phyloP scores from a whole-genome alignment of 2,113 vertebrate genomes.

The Polypterus bichir region DNA sequence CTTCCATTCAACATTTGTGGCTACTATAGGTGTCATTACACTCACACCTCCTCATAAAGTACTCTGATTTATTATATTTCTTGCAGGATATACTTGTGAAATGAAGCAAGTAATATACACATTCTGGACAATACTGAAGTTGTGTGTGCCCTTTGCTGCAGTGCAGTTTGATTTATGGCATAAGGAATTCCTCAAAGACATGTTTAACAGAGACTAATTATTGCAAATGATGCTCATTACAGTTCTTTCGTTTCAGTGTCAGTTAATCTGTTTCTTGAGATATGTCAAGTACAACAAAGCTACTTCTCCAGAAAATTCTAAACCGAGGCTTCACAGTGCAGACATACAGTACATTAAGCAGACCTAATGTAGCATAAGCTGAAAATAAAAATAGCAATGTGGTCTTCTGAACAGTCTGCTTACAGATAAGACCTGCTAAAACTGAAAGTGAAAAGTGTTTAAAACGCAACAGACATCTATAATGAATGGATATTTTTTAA shows the following conservation, averaged over 20 bases:
- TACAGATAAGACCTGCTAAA: neutral
- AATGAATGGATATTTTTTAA: too few relatives aligned
- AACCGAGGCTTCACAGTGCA: constrained; percentile 4
- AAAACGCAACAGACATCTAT: neutral
- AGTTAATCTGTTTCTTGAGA: neutral
- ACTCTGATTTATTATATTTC: too few relatives aligned
- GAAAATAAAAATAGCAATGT: constrained; percentile 6
- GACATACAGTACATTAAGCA: constrained; percentile 22
- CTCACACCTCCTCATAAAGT: too few relatives aligned
- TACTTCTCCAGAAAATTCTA: neutral
- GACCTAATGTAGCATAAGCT: constrained; percentile 16
- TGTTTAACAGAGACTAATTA: constrained; percentile 16
- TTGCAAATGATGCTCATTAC: constrained; percentile 13
- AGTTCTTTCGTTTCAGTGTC: constrained; percentile 13
- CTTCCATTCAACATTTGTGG: too few relatives aligned
- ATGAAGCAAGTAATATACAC: too few relatives aligned
- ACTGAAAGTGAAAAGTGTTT: neutral
- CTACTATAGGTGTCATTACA: too few relatives aligned
- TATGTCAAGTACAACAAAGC: constrained; percentile 9
- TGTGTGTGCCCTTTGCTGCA: neutral
- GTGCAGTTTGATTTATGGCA: constrained; percentile 10
- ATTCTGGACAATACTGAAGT: too few relatives aligned
- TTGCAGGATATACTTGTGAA: too few relatives aligned
- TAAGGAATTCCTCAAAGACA: constrained; percentile 6
- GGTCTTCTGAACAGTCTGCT: neutral